phyloP scores from a whole-genome alignment of 2,113 vertebrate genomes.

The Heptranchias perlo region DNA sequence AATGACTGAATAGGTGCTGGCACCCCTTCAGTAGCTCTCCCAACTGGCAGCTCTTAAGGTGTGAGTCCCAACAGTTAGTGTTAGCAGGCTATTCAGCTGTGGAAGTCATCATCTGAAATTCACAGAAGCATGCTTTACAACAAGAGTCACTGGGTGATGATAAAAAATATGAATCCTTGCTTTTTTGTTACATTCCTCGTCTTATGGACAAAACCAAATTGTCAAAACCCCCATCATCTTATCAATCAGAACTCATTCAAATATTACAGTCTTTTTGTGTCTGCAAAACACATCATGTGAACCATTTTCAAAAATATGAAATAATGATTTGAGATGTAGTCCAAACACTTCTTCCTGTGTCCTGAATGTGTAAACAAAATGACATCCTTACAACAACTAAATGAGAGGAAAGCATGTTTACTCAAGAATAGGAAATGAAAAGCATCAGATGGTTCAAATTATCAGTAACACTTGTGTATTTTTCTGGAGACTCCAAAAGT shows the following conservation, averaged over 20 bases:
- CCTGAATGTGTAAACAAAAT: constrained; percentile 4
- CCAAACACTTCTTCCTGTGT: neutral
- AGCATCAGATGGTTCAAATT: neutral
- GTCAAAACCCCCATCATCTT: neutral
- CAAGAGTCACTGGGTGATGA: neutral
- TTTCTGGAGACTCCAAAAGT: neutral
- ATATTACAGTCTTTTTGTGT: neutral
- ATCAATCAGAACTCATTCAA: neutral
- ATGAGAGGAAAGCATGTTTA: neutral
- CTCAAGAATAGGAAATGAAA: neutral
- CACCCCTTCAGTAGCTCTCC: neutral
- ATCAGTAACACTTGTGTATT: no score
- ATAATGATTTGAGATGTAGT: neutral
- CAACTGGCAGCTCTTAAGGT: neutral
- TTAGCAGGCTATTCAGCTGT: neutral
- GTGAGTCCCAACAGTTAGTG: neutral
- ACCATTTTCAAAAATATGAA: neutral
- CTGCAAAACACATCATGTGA: neutral
- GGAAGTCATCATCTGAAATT: neutral
- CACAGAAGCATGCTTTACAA: neutral
- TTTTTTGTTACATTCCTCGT: neutral
- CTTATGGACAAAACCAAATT: neutral
- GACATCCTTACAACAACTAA: no score
- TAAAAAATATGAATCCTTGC: neutral
- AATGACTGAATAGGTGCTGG: neutral